Conservation (phyloP, 1,140 invertebrate genomes). For the Streblospio benedicti region DNA sequence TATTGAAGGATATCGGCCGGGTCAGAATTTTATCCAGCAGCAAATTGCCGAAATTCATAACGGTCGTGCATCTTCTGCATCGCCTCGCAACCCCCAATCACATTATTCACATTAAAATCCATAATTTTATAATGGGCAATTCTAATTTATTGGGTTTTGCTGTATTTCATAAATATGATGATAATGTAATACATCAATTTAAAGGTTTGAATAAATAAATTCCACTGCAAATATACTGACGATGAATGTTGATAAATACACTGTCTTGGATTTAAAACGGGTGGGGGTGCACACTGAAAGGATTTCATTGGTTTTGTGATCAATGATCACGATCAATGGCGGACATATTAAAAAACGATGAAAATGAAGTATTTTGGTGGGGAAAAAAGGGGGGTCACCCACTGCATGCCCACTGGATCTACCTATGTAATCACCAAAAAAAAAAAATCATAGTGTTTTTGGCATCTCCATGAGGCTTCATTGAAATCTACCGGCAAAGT, state of each 20-base stretch:
- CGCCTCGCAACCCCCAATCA: slow-evolving; percentile 57
- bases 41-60: slow-evolving; percentile 81
- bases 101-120: neutral
- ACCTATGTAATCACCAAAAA: no score
- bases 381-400: no score
- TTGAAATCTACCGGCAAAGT: no score
- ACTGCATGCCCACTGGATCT: no score
- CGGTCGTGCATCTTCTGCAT: slow-evolving; percentile 88
- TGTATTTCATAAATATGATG: neutral
- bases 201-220: neutral
- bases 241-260: neutral
- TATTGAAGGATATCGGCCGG: no score
- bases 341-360: no score
- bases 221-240: neutral
- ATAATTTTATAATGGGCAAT: neutral
- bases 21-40: slow-evolving; percentile 63
- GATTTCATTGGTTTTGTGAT: no score
- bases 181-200: neutral
- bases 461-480: no score
- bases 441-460: no score
- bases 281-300: no score
- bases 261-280: neutral
- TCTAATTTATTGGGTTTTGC: neutral
- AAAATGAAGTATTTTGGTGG: no score
- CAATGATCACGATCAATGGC: no score